Evolutionary conservation across 2,888 invertebrate genomes (phyloP), one percentile per base, ranked within the genome.

Genomic region (Sinohyriopsis cumingii): DNA sequence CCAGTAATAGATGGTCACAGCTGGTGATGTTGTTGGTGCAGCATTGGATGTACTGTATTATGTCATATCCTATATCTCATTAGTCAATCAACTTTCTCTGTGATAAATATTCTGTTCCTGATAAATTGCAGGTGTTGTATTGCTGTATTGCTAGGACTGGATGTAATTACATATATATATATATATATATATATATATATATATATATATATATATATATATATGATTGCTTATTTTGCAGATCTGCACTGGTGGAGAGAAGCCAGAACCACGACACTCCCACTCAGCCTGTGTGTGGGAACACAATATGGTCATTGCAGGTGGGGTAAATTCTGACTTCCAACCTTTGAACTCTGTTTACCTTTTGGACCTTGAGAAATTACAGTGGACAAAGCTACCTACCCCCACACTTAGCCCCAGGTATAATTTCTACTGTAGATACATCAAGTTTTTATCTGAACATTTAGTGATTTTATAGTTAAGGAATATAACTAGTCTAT

Each of bases 261-360:
- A 45, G 5, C 89, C 89, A 28, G 79, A 73, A 6, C 73, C 82
- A 6, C 78, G 86, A 5, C 89, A 89, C 67, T 87, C 89, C 0
- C 89, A 89, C 72, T 81, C 87, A 45, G 78, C 83, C 64, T 77
- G 72, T n/a, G 63, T 75, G 0, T 84, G 84, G 83, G 80, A 80
- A 24, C 64, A 77, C 22, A 67, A 82, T 59, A 77, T 87, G 67
- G 77, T 88, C 55, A 69, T 90, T 54, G 77, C 84, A 59, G 88
- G 90, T 45, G 90, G 90, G 19, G 76, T 90, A 24, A 76, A 84
- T 45, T 68, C 68, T 33, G 74, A 83, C 68, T 78, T 85, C 25
- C 68, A 63, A 33, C 88, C 88, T n/a, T 69, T 82, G 5, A 79
- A 78, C 65, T 78, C 81, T 62, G 76, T 89, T 0, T 75, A 84